Base-by-base conservation (phyloP, 2,888 invertebrate genomes). In the Chorisops tibialis region DNA sequence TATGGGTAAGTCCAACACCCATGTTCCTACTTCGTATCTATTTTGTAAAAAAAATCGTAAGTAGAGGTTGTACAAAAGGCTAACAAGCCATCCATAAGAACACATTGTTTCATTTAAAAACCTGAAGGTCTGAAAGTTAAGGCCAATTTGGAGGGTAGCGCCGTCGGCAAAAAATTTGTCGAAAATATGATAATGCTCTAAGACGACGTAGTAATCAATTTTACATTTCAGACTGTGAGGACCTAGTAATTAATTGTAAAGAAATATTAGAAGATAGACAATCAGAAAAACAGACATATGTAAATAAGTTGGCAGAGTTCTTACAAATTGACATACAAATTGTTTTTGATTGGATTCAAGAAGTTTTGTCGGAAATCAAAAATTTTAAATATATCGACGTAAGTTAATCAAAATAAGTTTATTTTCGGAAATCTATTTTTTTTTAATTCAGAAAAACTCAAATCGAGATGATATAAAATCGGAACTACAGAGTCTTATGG, bases 281-380 rank as follows among this genome's bases (percentile, higher is more conserved):
- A 16, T 87, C 87, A 62, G 87, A 89, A 47, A 83, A 86, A 41
- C 81, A 84, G 21, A 84, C 84, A 59, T 83, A 91, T 52, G 83
- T 93, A 6, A 83, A 83, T 21, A 79, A 84, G 70, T 87, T 94
- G 70, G 87, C 87, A 63, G 82, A 82, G 48, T 85, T 86, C 67
- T 83, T 94, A 67, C 88, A 88, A 66, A 88, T 86, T 67, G 93
- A 94, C 70, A 90, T 93, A 41, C 83, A 84, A 71, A 79, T 81
- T 0, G 81, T 95, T 12, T 87, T 87, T 70, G 81, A 85, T 39
- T 87, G 89, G 67, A 86, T 93, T 65, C 87, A 87, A 61, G 82
- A 81, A 52, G 83, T 93, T 51, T 85, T 88, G 69, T 84, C 87
- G 18, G 87, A 90, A 76, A 85, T 87, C 39, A 80, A 82, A 21